Evolutionary conservation across 2,797 vertebrate species (phyloP).

Genomic region (Pygocentrus nattereri): DNA sequence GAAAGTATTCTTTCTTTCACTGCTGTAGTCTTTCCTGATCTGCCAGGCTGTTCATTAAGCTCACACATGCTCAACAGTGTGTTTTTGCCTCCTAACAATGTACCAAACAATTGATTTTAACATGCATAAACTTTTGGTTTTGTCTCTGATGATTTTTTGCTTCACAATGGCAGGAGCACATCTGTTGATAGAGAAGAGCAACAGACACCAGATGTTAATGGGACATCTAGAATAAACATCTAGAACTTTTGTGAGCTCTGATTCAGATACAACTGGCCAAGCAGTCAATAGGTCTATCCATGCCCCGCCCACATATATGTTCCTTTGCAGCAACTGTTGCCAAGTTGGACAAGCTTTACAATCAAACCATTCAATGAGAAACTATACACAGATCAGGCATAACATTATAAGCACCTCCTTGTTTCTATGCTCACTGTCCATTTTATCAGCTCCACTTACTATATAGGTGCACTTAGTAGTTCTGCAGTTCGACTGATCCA

Average conservation of each 20-base stretch:
- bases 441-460: no score
- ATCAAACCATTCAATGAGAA: no score
- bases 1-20: background rate
- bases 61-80: background rate
- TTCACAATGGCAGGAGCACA: background rate
- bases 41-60: background rate
- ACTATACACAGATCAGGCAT: no score
- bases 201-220: background rate
- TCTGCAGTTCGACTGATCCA: no score
- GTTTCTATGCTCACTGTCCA: no score
- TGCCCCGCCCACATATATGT: background rate
- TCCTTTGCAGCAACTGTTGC: background rate
- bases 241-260: background rate
- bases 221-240: background rate
- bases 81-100: background rate
- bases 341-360: background rate
- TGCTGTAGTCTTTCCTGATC: background rate
- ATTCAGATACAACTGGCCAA: background rate
- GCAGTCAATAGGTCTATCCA: background rate
- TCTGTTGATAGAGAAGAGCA: background rate
- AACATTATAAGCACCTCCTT: no score
- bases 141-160: background rate
- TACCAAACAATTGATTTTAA: background rate
- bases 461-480: no score
- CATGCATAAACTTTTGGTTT: no score